Evolutionary conservation across 2,797 vertebrate species (phyloP).

Genomic region (Cyprinella venusta): DNA sequence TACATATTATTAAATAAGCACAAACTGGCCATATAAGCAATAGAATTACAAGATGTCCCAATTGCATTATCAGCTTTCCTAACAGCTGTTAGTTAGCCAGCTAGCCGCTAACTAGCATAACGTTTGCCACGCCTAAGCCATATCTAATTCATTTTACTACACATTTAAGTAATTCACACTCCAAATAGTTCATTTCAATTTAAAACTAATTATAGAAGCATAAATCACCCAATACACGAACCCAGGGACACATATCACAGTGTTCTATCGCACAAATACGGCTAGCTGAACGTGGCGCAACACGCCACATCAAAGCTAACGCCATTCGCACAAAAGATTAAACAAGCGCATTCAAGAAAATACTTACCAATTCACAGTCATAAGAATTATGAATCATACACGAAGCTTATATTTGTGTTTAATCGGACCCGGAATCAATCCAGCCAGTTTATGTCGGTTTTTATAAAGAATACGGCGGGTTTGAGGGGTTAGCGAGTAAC

Average conservation of each 20-base stretch:
- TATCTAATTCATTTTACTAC: constrained; percentile 33
- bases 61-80: not conserved
- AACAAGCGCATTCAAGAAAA: not conserved
- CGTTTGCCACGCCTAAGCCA: constrained; percentile 74
- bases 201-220: constrained; percentile 39
- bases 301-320: constrained; percentile 62
- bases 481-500: constrained; percentile 27
- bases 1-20: not conserved
- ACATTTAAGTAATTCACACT: not conserved
- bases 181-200: not conserved
- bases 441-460: not conserved
- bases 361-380: not conserved
- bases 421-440: not conserved
- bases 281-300: constrained; percentile 42
- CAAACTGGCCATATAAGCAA: constrained; percentile 46
- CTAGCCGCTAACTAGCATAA: constrained; percentile 70
- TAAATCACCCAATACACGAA: not conserved
- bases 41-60: constrained; percentile 7
- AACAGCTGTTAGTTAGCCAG: constrained; percentile 32
- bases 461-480: constrained; percentile 11
- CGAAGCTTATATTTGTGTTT: not conserved
- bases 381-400: not conserved
- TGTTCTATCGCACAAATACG: not conserved
- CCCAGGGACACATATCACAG: not conserved
- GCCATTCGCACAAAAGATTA: constrained; percentile 11